Evolutionary conservation across 2,113 vertebrate genomes (phyloP).

Genomic region (Kryptolebias marmoratus): DNA sequence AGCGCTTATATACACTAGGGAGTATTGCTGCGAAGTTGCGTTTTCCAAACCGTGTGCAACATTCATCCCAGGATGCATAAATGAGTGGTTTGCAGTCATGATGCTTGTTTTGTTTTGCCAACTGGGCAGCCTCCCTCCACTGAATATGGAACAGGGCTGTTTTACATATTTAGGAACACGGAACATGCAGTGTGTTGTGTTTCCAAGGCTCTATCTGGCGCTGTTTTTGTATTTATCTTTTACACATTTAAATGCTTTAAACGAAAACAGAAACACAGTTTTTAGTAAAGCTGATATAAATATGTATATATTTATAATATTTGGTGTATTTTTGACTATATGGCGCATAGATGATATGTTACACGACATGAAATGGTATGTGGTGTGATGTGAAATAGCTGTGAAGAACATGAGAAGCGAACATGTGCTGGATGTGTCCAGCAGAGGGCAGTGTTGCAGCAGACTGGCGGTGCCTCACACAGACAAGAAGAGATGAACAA

Average conservation of each 20-base stretch:
- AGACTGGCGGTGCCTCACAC: too few species aligned
- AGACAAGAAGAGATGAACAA: neutral
- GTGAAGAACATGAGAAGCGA: too few species aligned
- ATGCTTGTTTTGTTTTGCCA: neutral
- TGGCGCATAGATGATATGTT: too few species aligned
- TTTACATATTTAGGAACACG: neutral
- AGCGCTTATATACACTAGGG: too few species aligned
- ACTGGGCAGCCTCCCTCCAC: neutral
- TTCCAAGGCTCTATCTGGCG: neutral
- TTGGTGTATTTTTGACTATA: too few species aligned
- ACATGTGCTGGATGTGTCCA: neutral
- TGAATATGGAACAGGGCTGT: neutral
- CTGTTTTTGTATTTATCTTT: neutral
- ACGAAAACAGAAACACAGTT: neutral
- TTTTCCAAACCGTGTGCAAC: neutral
- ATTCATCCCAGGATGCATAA: too few species aligned
- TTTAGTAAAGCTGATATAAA: neutral
- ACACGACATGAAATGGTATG: too few species aligned
- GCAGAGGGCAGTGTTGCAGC: neutral
- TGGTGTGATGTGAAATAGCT: too few species aligned
- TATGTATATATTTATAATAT: too few species aligned
- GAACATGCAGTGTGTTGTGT: neutral
- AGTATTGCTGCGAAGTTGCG: neutral
- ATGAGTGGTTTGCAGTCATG: too few species aligned
- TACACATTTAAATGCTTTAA: neutral